Percentiles rank a stretch among this genome's conserved stretches.
These are phyloP conservation scores for Archips crataeganus DNA, from an alignment of 2,888 invertebrate genomes.

Conservation along the genomic window DNA sequence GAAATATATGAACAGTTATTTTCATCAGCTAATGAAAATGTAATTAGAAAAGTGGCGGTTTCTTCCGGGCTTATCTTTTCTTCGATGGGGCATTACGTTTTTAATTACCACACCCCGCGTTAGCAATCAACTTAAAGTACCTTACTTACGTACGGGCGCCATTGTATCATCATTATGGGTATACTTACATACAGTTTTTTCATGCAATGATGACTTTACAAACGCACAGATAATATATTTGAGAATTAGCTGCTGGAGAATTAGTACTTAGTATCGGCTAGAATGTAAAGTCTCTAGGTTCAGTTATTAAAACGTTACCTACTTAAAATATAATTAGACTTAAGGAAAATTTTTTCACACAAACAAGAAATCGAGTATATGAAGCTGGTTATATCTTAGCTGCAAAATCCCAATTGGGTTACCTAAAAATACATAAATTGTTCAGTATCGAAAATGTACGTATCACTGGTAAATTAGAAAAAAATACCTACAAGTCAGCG, in stretches of 20 bases:
- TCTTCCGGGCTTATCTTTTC: slow-evolving; percentile 85
- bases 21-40: slow-evolving; percentile 84
- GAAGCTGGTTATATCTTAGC: neutral
- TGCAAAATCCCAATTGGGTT: neutral
- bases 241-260: neutral
- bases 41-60: slow-evolving; percentile 83
- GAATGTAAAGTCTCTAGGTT: no score
- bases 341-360: no score
- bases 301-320: no score
- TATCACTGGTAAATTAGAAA: no score
- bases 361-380: neutral
- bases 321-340: no score
- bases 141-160: neutral
- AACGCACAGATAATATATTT: neutral
- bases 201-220: neutral
- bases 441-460: no score
- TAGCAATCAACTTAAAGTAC: slow-evolving; percentile 46
- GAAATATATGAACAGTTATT: slow-evolving; percentile 48
- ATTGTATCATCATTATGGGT: neutral
- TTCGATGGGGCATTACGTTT: slow-evolving; percentile 78
- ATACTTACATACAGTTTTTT: neutral
- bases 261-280: no score
- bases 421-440: neutral
- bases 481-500: neutral
- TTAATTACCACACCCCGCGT: slow-evolving; percentile 75